phyloP scores from a whole-genome alignment of 2,888 invertebrate genomes.

The Eupithecia pulchellata region DNA sequence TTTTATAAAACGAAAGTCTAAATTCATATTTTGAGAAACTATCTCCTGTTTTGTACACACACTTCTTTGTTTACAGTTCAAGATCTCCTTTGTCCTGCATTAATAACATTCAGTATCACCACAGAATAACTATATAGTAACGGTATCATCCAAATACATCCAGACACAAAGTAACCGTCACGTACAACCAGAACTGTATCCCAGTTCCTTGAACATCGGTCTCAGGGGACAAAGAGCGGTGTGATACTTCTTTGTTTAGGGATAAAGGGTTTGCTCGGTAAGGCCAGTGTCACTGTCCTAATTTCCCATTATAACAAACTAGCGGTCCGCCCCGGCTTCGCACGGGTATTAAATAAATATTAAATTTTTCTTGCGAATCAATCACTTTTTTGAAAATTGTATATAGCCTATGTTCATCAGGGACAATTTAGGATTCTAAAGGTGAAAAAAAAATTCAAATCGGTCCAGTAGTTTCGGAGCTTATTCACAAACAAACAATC shows the following conservation, averaged over 20 bases:
- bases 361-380: too few relatives aligned
- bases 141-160: neutral
- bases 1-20: neutral
- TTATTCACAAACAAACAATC: too few relatives aligned
- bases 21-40: neutral
- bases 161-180: neutral
- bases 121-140: too few relatives aligned
- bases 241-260: conserved; percentile 16
- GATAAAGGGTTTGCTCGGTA: conserved; percentile 19
- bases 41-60: too few relatives aligned
- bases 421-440: too few relatives aligned
- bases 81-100: neutral
- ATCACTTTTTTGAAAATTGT: too few relatives aligned
- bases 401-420: too few relatives aligned
- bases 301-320: neutral
- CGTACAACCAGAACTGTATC: conserved; percentile 16
- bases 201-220: conserved; percentile 28
- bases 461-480: too few relatives aligned
- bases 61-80: neutral
- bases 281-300: neutral
- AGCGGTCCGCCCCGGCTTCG: too few relatives aligned
- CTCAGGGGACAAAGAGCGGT: conserved; percentile 19
- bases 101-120: conserved; percentile 1
- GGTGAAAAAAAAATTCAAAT: too few relatives aligned
- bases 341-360: too few relatives aligned